These are phyloP conservation scores for Tanytarsus gracilentus DNA, from an alignment of 2,888 invertebrate genomes.

Conservation along the genomic window DNA sequence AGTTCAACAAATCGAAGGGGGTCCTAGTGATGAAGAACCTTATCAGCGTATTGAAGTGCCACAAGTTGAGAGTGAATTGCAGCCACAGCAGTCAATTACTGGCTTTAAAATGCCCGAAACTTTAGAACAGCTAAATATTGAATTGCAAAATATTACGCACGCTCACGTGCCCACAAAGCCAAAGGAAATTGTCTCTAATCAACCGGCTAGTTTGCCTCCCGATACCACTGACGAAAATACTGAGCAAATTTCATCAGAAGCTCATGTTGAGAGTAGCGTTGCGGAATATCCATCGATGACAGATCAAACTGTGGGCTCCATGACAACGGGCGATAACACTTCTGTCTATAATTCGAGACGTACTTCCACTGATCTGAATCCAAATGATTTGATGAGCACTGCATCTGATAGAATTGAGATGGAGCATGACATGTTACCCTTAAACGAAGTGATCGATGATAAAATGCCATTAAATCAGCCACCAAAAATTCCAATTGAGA, in stretches of 20 bases:
- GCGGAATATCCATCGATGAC: conserved; percentile 4
- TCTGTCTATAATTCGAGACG: conserved; percentile 41
- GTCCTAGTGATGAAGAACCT: conserved; percentile 13
- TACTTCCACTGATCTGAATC: conserved; percentile 37
- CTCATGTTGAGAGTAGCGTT: conserved; percentile 12
- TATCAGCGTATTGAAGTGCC: conserved; percentile 6
- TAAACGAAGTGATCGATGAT: conserved; percentile 31
- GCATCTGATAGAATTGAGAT: conserved; percentile 10
- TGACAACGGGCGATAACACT: conserved; percentile 31
- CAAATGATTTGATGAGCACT: conserved; percentile 10
- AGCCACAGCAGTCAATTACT: conserved; percentile 29
- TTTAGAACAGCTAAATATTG: conserved; percentile 50
- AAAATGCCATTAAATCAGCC: conserved; percentile 31
- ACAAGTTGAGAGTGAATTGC: conserved; percentile 20
- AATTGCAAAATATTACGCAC: conserved; percentile 49
- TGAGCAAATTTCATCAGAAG: background rate
- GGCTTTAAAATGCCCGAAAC: conserved; percentile 36
- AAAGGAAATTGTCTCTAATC: conserved; percentile 30
- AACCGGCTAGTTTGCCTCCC: conserved; percentile 38
- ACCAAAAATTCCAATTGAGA: background rate
- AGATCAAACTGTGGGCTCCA: conserved; percentile 8
- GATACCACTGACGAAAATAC: conserved; percentile 1
- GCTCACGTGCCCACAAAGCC: conserved; percentile 41
- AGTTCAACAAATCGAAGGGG: conserved; percentile 31
- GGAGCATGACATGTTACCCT: conserved; percentile 37